These are phyloP conservation scores for Hoplodrina blanda DNA, from an alignment of 2,888 invertebrate species.

Conservation along the genomic window DNA sequence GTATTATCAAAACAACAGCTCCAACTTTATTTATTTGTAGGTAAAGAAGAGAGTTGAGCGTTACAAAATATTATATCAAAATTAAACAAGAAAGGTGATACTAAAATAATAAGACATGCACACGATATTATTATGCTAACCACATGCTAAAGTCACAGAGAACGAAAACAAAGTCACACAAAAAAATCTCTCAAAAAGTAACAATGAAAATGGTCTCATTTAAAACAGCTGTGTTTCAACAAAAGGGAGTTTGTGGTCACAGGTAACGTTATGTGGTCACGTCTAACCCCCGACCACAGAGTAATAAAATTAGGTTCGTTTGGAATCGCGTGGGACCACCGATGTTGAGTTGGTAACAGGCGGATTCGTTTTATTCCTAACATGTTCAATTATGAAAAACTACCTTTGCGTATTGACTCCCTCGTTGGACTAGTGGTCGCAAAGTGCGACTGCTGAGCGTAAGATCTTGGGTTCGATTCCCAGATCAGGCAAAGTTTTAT, in stretches of 20 bases:
- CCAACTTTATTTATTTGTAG: too few relatives aligned
- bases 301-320: constrained; percentile 44
- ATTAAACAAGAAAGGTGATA: constrained; percentile 1
- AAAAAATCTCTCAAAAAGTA: constrained; percentile 6
- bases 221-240: constrained; percentile 20
- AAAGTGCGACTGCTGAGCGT: too few relatives aligned
- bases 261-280: constrained; percentile 29
- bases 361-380: constrained; percentile 1
- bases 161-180: constrained; percentile 12
- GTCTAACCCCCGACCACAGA: constrained; percentile 32
- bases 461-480: too few relatives aligned
- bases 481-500: too few relatives aligned
- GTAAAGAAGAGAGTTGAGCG: too few relatives aligned
- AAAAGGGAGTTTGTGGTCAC: constrained; percentile 17
- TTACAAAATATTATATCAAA: too few relatives aligned
- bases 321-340: constrained; percentile 17
- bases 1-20: too few relatives aligned
- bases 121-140: constrained; percentile 23
- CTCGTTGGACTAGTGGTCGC: too few relatives aligned
- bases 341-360: constrained; percentile 25
- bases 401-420: too few relatives aligned
- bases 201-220: constrained; percentile 37
- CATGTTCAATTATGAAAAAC: constrained; percentile 30
- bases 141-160: constrained; percentile 1
- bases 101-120: constrained; percentile 26